Evolutionary conservation across 2,888 invertebrate species (phyloP).

Genomic region (Thymelicus acteon): DNA sequence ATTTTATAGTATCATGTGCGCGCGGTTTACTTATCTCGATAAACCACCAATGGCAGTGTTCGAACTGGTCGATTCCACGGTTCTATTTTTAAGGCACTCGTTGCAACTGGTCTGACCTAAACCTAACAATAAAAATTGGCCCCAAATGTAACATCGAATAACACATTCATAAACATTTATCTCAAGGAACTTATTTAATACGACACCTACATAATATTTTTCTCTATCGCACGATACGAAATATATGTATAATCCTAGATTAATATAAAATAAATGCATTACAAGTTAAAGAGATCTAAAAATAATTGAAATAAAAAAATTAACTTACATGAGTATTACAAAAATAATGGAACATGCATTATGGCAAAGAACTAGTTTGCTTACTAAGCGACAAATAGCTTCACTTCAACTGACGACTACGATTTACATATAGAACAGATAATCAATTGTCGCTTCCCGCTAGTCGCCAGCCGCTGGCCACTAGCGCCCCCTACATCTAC

Average conservation of each 20-base stretch:
- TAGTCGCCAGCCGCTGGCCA: background rate
- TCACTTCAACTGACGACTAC: conserved; percentile 74
- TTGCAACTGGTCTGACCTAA: conserved; percentile 54
- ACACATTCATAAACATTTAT: conserved; percentile 57
- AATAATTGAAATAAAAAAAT: conserved; percentile 78
- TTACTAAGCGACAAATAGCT: conserved; percentile 82
- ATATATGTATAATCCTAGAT: conserved; percentile 61
- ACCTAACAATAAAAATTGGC: conserved; percentile 61
- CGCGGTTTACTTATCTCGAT: conserved; percentile 49
- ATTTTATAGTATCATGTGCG: conserved; percentile 58
- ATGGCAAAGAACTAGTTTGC: conserved; percentile 84
- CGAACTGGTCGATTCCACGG: conserved; percentile 54
- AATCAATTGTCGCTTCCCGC: conserved; percentile 3
- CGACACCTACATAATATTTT: conserved; percentile 53
- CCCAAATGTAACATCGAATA: conserved; percentile 60
- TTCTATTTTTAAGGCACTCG: conserved; percentile 68
- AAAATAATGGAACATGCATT: conserved; percentile 85
- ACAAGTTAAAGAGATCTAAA: conserved; percentile 83
- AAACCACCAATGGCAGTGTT: conserved; percentile 67
- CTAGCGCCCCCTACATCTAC: no score
- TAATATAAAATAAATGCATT: conserved; percentile 82
- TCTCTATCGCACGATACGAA: conserved; percentile 59
- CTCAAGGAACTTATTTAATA: conserved; percentile 68
- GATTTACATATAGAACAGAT: conserved; percentile 55
- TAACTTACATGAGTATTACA: conserved; percentile 83